Evolutionary conservation across 2,888 invertebrate species (phyloP), one percentile per base, ranked within the genome.

Genomic region (Drosophila borborema): DNA sequence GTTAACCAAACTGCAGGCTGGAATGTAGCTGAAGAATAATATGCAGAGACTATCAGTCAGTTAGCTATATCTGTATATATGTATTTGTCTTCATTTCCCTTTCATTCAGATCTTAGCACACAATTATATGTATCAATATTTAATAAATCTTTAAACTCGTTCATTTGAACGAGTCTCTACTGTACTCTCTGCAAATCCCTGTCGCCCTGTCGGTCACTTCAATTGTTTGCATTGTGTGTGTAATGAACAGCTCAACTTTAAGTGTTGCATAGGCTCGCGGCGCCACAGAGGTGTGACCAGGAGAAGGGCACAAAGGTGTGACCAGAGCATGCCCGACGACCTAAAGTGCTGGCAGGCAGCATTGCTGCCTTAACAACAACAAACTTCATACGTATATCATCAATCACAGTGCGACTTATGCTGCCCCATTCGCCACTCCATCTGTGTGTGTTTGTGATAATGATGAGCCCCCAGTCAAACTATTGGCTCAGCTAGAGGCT

Each of bases 401-500:
- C 84, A 84, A 84, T 84, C 84, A 84, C 71, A 28, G 58, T 31
- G 63, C 45, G 55, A 70, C 74, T 78, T 74, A 71, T 64, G 74
- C 43, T 43, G 73, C 49, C 18, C 31, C 34, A 51, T 16, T 28
- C 46, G 46, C 16, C 12, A 10, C 23, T 16, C 46, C 9, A 14
- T 7, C 14, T 53, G 36, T 54, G 54, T 28, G 2, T 16, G 23
- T 40, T 28, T 40, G 28, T 18, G 55, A 28, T 77, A 77, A 77
- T 66, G 70, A 70, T 74, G 66, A 77, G 69, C 74, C 78, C 77
- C 64, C 20, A 58, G 53, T 54, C 45, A 58, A 58, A 48, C 60
- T 38, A 38, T 38, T 51, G 64, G 54, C 34, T 45, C 58, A n/a
- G 56, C 34, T 18, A 56, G 18, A 38, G 31, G 38, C 43, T 55